Percentiles rank a stretch among this genome's conserved stretches.
Conservation (phyloP, 2,888 invertebrate genomes). For the Ormia ochracea region DNA sequence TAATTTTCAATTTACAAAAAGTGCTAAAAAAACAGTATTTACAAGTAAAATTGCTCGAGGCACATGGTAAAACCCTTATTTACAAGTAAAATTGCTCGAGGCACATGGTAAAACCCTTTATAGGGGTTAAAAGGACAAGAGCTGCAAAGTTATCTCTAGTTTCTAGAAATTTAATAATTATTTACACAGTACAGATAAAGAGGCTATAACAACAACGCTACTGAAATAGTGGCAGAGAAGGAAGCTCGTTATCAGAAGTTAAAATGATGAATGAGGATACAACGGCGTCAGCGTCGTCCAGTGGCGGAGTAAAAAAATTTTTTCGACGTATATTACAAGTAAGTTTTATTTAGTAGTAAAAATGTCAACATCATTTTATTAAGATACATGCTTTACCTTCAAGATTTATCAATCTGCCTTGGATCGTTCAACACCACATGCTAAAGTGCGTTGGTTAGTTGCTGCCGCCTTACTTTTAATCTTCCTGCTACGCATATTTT, state of each 20-base stretch:
- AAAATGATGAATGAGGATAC: conserved; percentile 76
- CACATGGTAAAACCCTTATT: neutral
- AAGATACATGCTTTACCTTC: conserved; percentile 8
- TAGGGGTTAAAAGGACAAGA: conserved; percentile 23
- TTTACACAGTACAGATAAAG: conserved; percentile 5
- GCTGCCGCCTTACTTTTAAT: conserved; percentile 83
- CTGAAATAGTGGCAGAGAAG: conserved; percentile 9
- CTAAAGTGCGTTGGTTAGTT: conserved; percentile 87
- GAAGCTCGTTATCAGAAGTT: conserved; percentile 35
- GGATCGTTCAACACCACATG: conserved; percentile 91
- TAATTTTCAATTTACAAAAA: conserved; percentile 36
- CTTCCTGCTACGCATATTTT: conserved; percentile 88
- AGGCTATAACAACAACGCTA: conserved; percentile 25
- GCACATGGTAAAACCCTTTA: conserved; percentile 21
- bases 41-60: neutral
- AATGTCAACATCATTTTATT: neutral
- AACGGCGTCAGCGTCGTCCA: conserved; percentile 69
- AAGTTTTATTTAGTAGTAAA: conserved; percentile 15
- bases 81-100: neutral
- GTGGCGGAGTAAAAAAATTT: conserved; percentile 73
- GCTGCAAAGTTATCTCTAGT: conserved; percentile 8
- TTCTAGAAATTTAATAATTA: conserved; percentile 32
- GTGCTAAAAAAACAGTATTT: neutral
- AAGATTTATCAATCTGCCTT: conserved; percentile 86
- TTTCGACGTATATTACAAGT: conserved; percentile 77